phyloP scores from a whole-genome alignment of 2,797 vertebrate genomes.

The Anabas testudineus region DNA sequence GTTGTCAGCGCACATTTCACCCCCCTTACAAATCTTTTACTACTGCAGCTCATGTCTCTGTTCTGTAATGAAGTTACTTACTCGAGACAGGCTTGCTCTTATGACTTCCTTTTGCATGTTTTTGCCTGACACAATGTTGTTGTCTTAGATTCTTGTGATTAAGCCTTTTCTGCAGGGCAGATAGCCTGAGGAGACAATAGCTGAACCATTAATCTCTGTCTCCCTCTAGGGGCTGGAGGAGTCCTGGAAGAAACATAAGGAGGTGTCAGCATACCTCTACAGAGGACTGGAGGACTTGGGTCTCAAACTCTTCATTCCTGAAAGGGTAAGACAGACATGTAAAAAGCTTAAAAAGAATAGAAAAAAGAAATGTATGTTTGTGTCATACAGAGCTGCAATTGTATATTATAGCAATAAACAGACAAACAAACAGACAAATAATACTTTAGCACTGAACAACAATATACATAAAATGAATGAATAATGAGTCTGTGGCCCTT shows the following conservation, averaged over 20 bases:
- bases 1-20: too few species aligned
- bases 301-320: constrained; percentile 91
- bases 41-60: too few species aligned
- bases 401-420: neutral
- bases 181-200: neutral
- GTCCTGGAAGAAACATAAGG: constrained; percentile 89
- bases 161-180: neutral
- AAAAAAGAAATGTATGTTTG: neutral
- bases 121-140: too few species aligned
- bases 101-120: too few species aligned
- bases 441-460: neutral
- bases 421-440: neutral
- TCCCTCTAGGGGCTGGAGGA: constrained; percentile 89
- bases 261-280: constrained; percentile 85
- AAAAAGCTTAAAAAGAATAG: neutral
- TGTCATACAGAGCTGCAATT: neutral
- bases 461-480: neutral
- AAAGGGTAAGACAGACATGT: constrained; percentile 82
- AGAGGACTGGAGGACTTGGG: constrained; percentile 88
- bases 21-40: too few species aligned
- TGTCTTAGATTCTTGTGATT: too few species aligned
- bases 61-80: too few species aligned
- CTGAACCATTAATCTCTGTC: constrained; percentile 40
- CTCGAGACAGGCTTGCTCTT: too few species aligned
- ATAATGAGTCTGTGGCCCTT: neutral